A percentile compares a stretch with the other conserved stretches of the same genome.
These are phyloP conservation scores for Drosophila trapezifrons DNA, from an alignment of 1,140 invertebrate genomes.

Conservation along the genomic window DNA sequence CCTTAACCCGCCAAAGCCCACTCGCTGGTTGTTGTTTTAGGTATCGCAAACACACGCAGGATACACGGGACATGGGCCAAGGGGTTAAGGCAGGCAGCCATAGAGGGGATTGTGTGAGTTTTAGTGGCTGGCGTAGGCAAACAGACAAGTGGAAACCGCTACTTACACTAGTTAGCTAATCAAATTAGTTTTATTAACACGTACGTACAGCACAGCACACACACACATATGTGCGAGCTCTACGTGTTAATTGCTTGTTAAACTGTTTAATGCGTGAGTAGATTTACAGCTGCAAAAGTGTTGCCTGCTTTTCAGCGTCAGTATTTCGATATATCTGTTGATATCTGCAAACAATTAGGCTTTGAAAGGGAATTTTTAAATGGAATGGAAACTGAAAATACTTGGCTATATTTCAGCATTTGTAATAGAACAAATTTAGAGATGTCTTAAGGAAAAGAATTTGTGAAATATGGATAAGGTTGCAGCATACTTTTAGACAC, in stretches of 20 bases:
- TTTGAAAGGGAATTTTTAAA: background rate
- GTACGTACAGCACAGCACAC: slow-evolving; percentile 62
- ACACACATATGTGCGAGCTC: slow-evolving; percentile 24
- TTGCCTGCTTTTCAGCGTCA: slow-evolving; percentile 48
- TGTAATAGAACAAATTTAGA: background rate
- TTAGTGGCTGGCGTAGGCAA: slow-evolving; percentile 59
- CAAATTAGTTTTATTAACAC: slow-evolving; percentile 83
- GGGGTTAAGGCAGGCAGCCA: background rate
- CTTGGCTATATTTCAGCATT: no score
- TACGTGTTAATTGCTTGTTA: slow-evolving; percentile 77
- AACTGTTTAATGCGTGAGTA: slow-evolving; percentile 63
- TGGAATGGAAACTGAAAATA: no score
- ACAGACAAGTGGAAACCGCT: slow-evolving; percentile 77
- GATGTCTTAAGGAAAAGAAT: background rate
- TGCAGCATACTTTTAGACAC: background rate
- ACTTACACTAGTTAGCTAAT: slow-evolving; percentile 77
- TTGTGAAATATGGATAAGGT: background rate
- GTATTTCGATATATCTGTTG: background rate
- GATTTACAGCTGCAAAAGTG: slow-evolving; percentile 19
- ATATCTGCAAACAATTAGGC: background rate
- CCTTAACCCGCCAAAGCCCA: slow-evolving; percentile 31
- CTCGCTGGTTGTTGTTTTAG: slow-evolving; percentile 69
- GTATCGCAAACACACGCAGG: slow-evolving; percentile 46
- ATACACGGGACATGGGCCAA: background rate
- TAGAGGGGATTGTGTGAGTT: slow-evolving; percentile 5